phyloP scores from a whole-genome alignment of 1,140 invertebrate genomes.

The Fopius arisanus region DNA sequence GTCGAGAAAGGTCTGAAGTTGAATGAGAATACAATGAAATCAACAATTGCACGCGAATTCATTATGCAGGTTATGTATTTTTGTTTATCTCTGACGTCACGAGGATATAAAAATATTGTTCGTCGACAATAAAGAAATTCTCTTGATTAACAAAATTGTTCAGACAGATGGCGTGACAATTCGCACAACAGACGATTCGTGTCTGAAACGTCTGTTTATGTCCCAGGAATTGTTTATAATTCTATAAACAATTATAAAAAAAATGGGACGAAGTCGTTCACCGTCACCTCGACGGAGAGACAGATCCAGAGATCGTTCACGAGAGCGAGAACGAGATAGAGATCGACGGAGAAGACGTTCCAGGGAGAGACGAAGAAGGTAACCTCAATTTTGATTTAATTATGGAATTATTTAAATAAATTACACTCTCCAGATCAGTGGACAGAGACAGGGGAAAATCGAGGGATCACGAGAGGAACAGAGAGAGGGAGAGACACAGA shows the following conservation, averaged over 20 bases:
- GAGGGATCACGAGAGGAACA: constrained; percentile 61
- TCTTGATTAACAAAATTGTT: too few relatives aligned
- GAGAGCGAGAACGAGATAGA: constrained; percentile 65
- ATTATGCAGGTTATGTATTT: not conserved
- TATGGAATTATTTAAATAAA: too few relatives aligned
- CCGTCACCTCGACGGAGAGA: constrained; percentile 59
- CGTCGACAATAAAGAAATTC: not conserved
- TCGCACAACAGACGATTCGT: not conserved
- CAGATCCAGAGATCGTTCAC: constrained; percentile 60
- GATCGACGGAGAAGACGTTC: constrained; percentile 66
- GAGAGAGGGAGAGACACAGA: constrained; percentile 62
- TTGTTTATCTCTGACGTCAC: not conserved
- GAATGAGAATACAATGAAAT: too few relatives aligned
- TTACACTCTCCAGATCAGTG: constrained; percentile 44
- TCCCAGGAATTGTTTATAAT: not conserved
- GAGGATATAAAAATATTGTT: not conserved
- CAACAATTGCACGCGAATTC: not conserved
- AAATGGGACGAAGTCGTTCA: constrained; percentile 50
- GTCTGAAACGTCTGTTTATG: not conserved
- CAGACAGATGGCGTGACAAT: too few relatives aligned
- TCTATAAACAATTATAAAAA: not conserved
- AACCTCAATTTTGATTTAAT: too few relatives aligned
- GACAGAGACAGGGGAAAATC: constrained; percentile 61
- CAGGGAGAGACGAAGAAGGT: constrained; percentile 64
- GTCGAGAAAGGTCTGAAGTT: too few relatives aligned